These are phyloP conservation scores for Drosophila setosimentum DNA, from an alignment of 2,888 invertebrate species.

Conservation along the genomic window DNA sequence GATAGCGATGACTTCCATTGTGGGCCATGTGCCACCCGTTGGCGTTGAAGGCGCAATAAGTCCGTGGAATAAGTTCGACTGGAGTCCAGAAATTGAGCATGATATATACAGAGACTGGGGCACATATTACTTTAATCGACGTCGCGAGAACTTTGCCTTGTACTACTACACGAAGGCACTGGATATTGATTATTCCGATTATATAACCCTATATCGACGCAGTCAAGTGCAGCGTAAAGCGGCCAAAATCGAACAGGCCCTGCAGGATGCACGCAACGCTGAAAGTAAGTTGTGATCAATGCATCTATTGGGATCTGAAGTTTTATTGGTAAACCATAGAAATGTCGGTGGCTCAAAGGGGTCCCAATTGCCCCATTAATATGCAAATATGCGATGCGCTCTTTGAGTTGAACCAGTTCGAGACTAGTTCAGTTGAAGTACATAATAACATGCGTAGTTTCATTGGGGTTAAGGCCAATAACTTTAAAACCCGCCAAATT, in stretches of 20 bases:
- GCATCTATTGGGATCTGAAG: background rate
- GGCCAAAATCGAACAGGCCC: slow-evolving; percentile 75
- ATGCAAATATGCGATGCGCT: slow-evolving; percentile 83
- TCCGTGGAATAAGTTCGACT: slow-evolving; percentile 75
- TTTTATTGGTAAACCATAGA: slow-evolving; percentile 2
- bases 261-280: slow-evolving; percentile 75
- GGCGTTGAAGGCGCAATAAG: slow-evolving; percentile 64
- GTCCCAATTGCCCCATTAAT: slow-evolving; percentile 72
- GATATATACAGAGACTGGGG: slow-evolving; percentile 84
- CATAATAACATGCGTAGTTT: slow-evolving; percentile 74
- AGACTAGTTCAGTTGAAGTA: slow-evolving; percentile 68
- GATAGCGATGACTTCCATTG: slow-evolving; percentile 59
- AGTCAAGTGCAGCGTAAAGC: slow-evolving; percentile 80
- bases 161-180: slow-evolving; percentile 81
- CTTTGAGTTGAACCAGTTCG: slow-evolving; percentile 82
- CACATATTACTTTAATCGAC: slow-evolving; percentile 78
- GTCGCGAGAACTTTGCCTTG: slow-evolving; percentile 78
- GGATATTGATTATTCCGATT: slow-evolving; percentile 69
- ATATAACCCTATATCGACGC: slow-evolving; percentile 74
- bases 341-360: slow-evolving; percentile 44
- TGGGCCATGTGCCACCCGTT: slow-evolving; percentile 30
- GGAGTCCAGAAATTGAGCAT: slow-evolving; percentile 77
- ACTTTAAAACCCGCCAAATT: slow-evolving; percentile 69
- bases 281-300: slow-evolving; percentile 57
- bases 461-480: slow-evolving; percentile 71